Evolutionary conservation across 1,140 invertebrate genomes (phyloP), one percentile per base, ranked within the genome.

Genomic region (Druon quercuslanigerum): DNA sequence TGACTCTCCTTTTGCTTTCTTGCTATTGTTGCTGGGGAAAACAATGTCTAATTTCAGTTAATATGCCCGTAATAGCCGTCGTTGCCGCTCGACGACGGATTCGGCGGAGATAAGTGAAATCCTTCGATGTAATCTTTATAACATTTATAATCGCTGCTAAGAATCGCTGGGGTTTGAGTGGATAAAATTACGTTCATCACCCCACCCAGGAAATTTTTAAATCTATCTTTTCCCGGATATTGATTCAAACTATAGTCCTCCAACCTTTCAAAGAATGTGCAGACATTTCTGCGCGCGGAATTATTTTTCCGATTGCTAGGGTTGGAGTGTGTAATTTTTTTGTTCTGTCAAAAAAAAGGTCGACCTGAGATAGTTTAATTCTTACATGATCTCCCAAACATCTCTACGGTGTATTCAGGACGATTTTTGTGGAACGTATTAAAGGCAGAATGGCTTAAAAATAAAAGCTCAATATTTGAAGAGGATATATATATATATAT

Each of bases 1-100:
- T 76, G 79, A 57, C 19, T 70, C 19, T 73, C 14, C 71, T 76
- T 75, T 80, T 75, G 72, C 52, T 51, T 74, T 71, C 79, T 71
- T 79, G 51, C 76, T 74, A 78, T 79, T 80, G 79, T 82, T 84
- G 54, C 80, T 75, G 74, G 71, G 51, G 11, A 75, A 80, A 79
- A 81, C 82, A 81, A 83, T 79, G 82, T 83, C 81, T 81, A 81
- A 84, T 84, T 82, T 81, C 74, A 82, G 73, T 80, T 81, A 84
- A 84, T 84, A 81, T 79, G 76, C 50, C 74, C 72, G 73, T 81
- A 84, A 82, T 82, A 76, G 75, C 74, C 77, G 79, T 78, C 75
- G 75, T 75, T 75, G 50, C 66, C 19, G 33, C n/a, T 71, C 2
- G 11, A 9, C 66, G 77, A 46, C 60, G 73, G 75, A 83, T 78